A percentile compares a stretch with the other conserved stretches of the same genome.
Conservation (phyloP, 2,797 vertebrate species). For the Oreochromis mossambicus region DNA sequence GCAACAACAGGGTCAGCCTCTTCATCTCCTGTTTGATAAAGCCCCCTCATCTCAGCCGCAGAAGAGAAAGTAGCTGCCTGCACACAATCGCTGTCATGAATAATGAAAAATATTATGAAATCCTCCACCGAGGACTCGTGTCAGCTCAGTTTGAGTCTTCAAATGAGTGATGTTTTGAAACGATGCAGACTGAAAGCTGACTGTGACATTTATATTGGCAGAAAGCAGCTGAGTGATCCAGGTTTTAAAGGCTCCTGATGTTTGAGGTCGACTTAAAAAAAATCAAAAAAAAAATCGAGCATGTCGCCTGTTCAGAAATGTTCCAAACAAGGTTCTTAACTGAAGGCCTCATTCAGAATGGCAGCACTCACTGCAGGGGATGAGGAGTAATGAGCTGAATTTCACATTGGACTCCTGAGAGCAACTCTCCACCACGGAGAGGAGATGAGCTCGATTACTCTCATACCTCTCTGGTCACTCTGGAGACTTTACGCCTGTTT, state of each 20-base stretch:
- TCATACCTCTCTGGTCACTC: neutral
- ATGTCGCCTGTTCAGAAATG: neutral
- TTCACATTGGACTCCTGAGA: slow-evolving; percentile 10
- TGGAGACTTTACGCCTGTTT: neutral
- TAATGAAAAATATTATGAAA: slow-evolving; percentile 30
- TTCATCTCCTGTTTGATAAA: slow-evolving; percentile 30
- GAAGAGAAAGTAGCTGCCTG: slow-evolving; percentile 1
- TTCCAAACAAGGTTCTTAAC: neutral
- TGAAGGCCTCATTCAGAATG: neutral
- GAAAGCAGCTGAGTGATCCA: neutral
- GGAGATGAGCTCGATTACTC: slow-evolving; percentile 16
- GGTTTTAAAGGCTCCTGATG: neutral
- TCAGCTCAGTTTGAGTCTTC: slow-evolving; percentile 7
- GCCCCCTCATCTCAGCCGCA: slow-evolving; percentile 1
- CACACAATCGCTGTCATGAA: slow-evolving; percentile 32
- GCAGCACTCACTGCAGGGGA: neutral
- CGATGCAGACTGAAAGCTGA: neutral
- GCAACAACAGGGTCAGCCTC: slow-evolving; percentile 6
- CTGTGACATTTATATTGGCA: neutral
- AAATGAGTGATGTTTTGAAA: neutral
- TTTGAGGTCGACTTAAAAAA: neutral
- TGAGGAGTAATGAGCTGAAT: slow-evolving; percentile 10
- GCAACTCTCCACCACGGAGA: neutral
- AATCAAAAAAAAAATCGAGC: neutral
- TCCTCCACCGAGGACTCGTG: neutral